phyloP scores from a whole-genome alignment of 2,888 invertebrate species.

The Mycogona germanica region DNA sequence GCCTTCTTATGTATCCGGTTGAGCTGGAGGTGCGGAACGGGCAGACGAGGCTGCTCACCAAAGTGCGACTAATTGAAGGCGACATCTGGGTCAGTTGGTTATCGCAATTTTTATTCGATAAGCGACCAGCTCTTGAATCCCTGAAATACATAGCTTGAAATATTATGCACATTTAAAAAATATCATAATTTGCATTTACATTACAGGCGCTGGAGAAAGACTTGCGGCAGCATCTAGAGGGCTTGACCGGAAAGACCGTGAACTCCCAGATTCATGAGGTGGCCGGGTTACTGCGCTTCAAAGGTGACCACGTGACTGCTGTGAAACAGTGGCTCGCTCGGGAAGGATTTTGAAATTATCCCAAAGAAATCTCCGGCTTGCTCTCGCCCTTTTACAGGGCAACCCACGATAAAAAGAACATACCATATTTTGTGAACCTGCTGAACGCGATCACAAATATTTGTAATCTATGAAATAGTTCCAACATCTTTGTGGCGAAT shows the following conservation, averaged over 20 bases:
- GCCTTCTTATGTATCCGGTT: too few species aligned
- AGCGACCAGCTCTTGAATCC: too few species aligned
- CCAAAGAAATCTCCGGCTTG: too few species aligned
- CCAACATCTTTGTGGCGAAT: too few species aligned
- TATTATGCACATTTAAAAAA: too few species aligned
- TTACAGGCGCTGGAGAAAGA: slow-evolving; percentile 52
- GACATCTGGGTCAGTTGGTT: slow-evolving; percentile 58
- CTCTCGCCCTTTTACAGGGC: too few species aligned
- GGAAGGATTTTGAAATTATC: slow-evolving; percentile 54
- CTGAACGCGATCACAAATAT: too few species aligned
- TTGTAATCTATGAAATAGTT: too few species aligned
- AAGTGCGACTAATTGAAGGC: slow-evolving; percentile 59
- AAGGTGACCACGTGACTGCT: slow-evolving; percentile 58
- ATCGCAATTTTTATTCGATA: background rate
- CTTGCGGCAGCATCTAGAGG: slow-evolving; percentile 47
- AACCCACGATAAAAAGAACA: background rate
- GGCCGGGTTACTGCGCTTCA: slow-evolving; percentile 51
- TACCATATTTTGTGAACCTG: background rate
- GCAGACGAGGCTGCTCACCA: slow-evolving; percentile 51
- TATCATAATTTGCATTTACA: too few species aligned
- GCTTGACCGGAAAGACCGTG: slow-evolving; percentile 39
- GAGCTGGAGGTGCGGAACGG: slow-evolving; percentile 47
- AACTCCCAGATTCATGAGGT: slow-evolving; percentile 60
- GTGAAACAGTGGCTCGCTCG: slow-evolving; percentile 53
- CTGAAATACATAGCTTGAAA: too few species aligned